Evolutionary conservation across 1,140 invertebrate genomes (phyloP), one percentile per base, ranked within the genome.

Genomic region (Leptopilina clavipes): DNA sequence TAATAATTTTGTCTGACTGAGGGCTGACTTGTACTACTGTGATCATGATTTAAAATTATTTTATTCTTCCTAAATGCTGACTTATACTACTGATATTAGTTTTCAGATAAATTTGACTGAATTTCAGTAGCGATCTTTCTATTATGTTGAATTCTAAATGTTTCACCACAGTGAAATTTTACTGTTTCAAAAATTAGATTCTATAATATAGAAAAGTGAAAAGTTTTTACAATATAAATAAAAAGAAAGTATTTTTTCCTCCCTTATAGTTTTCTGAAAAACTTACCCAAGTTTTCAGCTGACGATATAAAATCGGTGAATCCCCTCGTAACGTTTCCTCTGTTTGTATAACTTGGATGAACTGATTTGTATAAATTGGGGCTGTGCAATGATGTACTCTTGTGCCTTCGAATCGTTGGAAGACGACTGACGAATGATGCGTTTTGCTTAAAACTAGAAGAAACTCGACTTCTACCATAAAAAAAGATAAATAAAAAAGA

Each of bases 401-500:
- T 95, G 91, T 96, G 94, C 12, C 95, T 92, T 70, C 95, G 92
- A 86, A 97, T 96, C 45, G 96, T 97, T 76, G 96, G 96, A 87
- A 97, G 91, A 76, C 96, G 94, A 84, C 95, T 95, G 84, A 97
- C 96, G 90, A 97, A 97, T 45, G 96, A 97, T 81, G 96, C 95
- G 90, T 97, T 97, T 92, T 96, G 95, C 92, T 97, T 96, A 92
- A 96, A 97, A 88, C 95, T 96, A 90, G 91, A 93, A 87, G 93
- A 93, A 85, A 93, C 93, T 82, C 93, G 92, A 89, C 93, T 92
- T 84, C 84, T 86, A 85, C 76, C 76, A 77, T 76, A 73, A 84
- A 72, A 78, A 80, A 31, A 31, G 25, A 31, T 31, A 31, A 9
- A 40, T 40, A 40, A 40, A 40, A 40, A 40, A 40, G 9, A 40